phyloP scores from a whole-genome alignment of 2,113 vertebrate species.

The Hemiscyllium ocellatum region DNA sequence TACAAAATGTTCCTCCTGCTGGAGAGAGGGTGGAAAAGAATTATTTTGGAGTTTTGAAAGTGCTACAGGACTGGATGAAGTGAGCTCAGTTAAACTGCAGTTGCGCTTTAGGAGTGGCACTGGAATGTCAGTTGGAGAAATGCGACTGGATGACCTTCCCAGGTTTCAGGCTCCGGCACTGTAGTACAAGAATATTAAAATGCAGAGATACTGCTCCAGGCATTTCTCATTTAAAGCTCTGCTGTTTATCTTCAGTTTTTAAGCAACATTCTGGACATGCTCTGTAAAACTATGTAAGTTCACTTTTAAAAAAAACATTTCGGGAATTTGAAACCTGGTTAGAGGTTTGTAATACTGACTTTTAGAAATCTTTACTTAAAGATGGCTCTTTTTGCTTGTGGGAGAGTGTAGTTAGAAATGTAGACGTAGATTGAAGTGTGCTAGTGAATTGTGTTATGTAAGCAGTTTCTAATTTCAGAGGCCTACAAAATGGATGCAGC shows the following conservation, averaged over 20 bases:
- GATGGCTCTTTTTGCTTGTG: neutral
- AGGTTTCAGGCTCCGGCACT: neutral
- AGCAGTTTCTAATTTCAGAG: constrained; percentile 34
- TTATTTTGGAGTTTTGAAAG: constrained; percentile 9
- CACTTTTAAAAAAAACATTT: neutral
- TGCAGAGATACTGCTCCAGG: neutral
- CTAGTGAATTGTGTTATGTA: constrained; percentile 5
- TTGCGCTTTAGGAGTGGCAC: neutral
- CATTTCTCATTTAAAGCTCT: constrained; percentile 16
- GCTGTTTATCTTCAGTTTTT: neutral
- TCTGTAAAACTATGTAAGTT: neutral
- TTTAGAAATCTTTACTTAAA: constrained; percentile 8
- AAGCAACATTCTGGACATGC: neutral
- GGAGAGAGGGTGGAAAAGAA: neutral
- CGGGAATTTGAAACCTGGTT: neutral
- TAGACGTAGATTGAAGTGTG: neutral
- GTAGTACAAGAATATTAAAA: neutral
- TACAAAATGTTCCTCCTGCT: neutral
- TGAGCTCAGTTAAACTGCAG: neutral
- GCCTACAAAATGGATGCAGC: constrained; percentile 38
- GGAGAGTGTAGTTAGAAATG: neutral
- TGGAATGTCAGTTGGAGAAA: constrained; percentile 34
- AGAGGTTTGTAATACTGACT: constrained; percentile 9
- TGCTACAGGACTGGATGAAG: neutral
- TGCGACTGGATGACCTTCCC: constrained; percentile 23